phyloP scores from a whole-genome alignment of 2,113 vertebrate genomes.

The Alethe diademata region DNA sequence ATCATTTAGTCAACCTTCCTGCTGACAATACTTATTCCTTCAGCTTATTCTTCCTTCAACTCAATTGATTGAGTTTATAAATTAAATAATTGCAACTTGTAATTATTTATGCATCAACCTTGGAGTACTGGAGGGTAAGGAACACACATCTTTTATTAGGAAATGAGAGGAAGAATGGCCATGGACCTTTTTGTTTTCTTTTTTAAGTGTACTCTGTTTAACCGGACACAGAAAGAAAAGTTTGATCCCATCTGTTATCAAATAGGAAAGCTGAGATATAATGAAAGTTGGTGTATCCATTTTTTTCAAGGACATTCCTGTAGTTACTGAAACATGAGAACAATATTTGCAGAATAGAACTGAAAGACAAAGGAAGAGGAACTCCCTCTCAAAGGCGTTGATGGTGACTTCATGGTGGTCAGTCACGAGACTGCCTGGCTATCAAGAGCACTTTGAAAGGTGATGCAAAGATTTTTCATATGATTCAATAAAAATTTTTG shows the following conservation, averaged over 20 bases:
- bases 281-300: background rate
- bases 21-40: background rate
- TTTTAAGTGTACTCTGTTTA: background rate
- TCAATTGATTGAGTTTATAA: too few relatives aligned
- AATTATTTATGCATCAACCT: background rate
- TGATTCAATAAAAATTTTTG: background rate
- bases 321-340: background rate
- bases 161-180: background rate
- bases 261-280: background rate
- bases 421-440: background rate
- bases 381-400: rapidly evolving
- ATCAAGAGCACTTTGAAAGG: background rate
- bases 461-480: background rate
- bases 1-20: background rate
- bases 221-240: background rate
- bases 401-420: background rate
- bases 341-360: background rate
- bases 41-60: background rate
- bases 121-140: background rate
- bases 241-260: background rate
- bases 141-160: background rate
- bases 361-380: background rate
- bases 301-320: background rate
- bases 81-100: background rate
- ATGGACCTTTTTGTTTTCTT: background rate